These are phyloP conservation scores for Pardosa pseudoannulata DNA, from an alignment of 2,888 invertebrate species.

Conservation along the genomic window DNA sequence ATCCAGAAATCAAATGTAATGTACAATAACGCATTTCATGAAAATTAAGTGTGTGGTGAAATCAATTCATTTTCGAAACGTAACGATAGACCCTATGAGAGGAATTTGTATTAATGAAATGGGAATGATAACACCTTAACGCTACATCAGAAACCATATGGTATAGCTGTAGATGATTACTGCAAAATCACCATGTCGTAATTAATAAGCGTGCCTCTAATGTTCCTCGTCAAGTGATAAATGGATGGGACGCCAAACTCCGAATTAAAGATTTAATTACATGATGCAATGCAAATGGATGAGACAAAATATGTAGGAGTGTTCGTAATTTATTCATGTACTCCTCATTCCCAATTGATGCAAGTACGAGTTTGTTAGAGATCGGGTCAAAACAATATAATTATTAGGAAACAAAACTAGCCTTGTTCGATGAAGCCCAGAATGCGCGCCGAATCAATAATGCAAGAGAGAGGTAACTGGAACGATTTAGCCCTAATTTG, in stretches of 20 bases:
- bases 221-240: background rate
- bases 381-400: too few species aligned
- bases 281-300: background rate
- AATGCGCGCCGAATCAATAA: too few species aligned
- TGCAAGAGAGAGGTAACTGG: too few species aligned
- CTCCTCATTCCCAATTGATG: too few species aligned
- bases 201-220: background rate
- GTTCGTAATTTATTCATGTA: too few species aligned
- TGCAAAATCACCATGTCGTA: background rate
- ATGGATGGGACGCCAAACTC: background rate
- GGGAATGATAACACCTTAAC: background rate
- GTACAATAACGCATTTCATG: too few species aligned
- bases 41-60: too few species aligned
- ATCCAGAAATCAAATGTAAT: too few species aligned
- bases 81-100: background rate
- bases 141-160: background rate
- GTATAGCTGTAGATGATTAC: background rate
- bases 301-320: background rate
- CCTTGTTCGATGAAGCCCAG: too few species aligned
- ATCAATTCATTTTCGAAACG: background rate
- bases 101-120: background rate
- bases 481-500: too few species aligned
- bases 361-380: too few species aligned
- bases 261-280: background rate
- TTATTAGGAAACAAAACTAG: too few species aligned